phyloP scores from a whole-genome alignment of 2,888 invertebrate species.

The Lycaena phlaeas region DNA sequence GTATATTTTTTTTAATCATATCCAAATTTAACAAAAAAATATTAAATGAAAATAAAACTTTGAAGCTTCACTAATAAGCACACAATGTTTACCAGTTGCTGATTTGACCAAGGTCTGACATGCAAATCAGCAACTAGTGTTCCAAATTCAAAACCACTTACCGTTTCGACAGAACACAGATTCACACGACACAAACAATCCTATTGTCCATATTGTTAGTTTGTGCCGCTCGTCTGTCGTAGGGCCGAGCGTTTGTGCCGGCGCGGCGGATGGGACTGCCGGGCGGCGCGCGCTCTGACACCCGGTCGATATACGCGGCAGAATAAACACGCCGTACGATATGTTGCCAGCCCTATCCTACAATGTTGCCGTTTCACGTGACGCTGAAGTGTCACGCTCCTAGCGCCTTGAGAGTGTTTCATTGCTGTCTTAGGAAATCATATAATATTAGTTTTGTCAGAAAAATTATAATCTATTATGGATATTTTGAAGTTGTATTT shows the following conservation, averaged over 20 bases:
- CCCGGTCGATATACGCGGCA: conserved; percentile 67
- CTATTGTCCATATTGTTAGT: conserved; percentile 14
- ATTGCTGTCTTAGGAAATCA: no score
- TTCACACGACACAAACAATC: conserved; percentile 41
- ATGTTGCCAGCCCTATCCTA: conserved; percentile 15
- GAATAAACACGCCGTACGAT: conserved; percentile 68
- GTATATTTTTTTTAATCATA: no score
- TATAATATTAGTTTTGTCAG: no score
- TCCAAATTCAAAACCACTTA: conserved; percentile 28
- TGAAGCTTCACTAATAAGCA: no score
- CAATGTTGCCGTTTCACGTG: conserved; percentile 40
- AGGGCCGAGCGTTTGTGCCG: conserved; percentile 35
- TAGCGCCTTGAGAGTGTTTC: conserved; percentile 29
- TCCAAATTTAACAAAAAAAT: no score
- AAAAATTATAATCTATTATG: no score
- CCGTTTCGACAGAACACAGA: conserved; percentile 50
- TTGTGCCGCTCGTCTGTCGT: conserved; percentile 46
- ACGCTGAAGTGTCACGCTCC: conserved; percentile 39
- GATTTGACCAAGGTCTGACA: not conserved
- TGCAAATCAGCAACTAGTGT: not conserved
- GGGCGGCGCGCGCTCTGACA: conserved; percentile 49
- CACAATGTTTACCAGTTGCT: not conserved
- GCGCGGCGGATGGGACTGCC: conserved; percentile 46
- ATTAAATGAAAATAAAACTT: no score
- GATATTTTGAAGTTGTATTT: no score